Evolutionary conservation across 92 coral and sea anemone genomes (phyloP), one percentile per base, ranked within the genome.

Genomic region (Zoanthus sansibaricus): DNA sequence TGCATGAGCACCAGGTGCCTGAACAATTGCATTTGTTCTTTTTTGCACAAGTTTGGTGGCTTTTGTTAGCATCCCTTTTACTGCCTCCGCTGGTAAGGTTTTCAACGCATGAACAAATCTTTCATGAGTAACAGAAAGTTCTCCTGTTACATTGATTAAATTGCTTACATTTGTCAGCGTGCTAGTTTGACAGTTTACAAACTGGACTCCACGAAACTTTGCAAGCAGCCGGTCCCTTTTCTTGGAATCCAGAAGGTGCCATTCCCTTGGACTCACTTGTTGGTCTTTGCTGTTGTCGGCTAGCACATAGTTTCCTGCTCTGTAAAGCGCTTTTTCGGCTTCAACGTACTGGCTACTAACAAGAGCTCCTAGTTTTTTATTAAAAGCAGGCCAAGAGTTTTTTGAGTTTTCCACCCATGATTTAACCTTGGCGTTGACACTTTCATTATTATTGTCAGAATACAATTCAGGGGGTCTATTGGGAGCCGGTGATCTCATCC

Each of bases 61-160:
- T 72, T 83, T 83, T 47, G 77, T 42, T 51, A 71, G 87, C 79
- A 83, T 71, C 71, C 79, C 87, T 54, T 83, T 62, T 21, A 83
- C 87, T 83, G 79, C 79, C 47, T 83, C 61, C 67, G 87, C 79
- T 64, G 87, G 87, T 72, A 83, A 52, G 20, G 70, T 83, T 83
- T 69, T 69, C 77, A 83, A 70, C 51, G 87, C 75, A 79, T 83
- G 45, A 1, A 83, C 67, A 51, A 83, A 17, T 42, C 4, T 67
- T 69, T 83, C 78, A 33, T 83, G 51, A 55, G 67, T 54, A 32
- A 72, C 70, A 61, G 58, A 76, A 71, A 83, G 55, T n/a, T 62
- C 55, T 68, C 77, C 18, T 71, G 75, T 70, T 47, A 46, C 2
- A 49, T 61, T 64, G 33, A 15, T 48, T 61, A 78, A 11, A 71